Conservation (phyloP, 92 coral and sea anemone species). For the Hydrozoanthus gracilis region DNA sequence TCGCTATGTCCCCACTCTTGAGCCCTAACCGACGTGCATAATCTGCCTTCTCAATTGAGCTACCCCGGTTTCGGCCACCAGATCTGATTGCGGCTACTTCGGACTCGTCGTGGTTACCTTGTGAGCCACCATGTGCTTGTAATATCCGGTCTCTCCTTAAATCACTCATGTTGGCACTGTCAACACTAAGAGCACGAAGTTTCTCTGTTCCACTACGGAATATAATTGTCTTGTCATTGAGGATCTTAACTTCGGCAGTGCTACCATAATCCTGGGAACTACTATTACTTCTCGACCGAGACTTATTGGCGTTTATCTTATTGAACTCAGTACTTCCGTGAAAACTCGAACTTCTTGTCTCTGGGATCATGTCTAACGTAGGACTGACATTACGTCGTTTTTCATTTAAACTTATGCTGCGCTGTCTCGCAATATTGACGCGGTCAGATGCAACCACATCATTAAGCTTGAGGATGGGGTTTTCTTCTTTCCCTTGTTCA, state of each 20-base stretch:
- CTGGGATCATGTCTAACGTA: slow-evolving; percentile 83
- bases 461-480: neutral
- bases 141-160: slow-evolving; percentile 81
- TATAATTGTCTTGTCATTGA: slow-evolving; percentile 91
- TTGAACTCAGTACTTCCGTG: slow-evolving; percentile 93
- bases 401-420: slow-evolving; percentile 91
- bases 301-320: slow-evolving; percentile 57
- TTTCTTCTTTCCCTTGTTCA: neutral
- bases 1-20: slow-evolving; percentile 79
- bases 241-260: slow-evolving; percentile 89
- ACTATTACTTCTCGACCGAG: slow-evolving; percentile 51
- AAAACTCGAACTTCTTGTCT: slow-evolving; percentile 93
- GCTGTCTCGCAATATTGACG: slow-evolving; percentile 58
- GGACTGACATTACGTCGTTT: slow-evolving; percentile 88
- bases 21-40: slow-evolving; percentile 80
- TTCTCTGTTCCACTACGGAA: slow-evolving; percentile 77
- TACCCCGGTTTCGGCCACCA: slow-evolving; percentile 69
- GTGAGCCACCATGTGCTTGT: slow-evolving; percentile 62
- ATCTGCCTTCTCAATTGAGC: slow-evolving; percentile 87
- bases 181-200: slow-evolving; percentile 75
- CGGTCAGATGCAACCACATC: neutral
- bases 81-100: slow-evolving; percentile 52
- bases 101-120: slow-evolving; percentile 67
- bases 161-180: slow-evolving; percentile 71
- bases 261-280: slow-evolving; percentile 55